Evolutionary conservation across 1,140 invertebrate genomes (phyloP), one percentile per base, ranked within the genome.

Genomic region (Aphelinus atriplicis): DNA sequence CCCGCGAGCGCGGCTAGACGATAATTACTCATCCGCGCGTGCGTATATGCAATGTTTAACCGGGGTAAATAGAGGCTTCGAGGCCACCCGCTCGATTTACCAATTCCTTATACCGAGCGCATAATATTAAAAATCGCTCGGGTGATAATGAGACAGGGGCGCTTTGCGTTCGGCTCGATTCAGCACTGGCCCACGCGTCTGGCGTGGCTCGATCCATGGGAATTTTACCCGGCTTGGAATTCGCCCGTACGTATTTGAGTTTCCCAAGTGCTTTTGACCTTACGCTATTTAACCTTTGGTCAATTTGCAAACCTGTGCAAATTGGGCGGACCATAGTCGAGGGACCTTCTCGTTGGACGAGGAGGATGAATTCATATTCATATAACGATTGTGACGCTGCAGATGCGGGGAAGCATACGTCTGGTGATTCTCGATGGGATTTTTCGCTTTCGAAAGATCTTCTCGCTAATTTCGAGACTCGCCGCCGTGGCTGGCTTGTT

Each of bases 11-110:
- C 3, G 42, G 55, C 55, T 58, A 51, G 10, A 60, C 61, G 55
- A 60, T 73, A 66, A 73, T 61, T 73, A 61, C 65, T 73, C 72
- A 73, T 73, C 72, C 55, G 51, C 63, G 53, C 51, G 61, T 50
- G 61, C 56, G 67, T 26, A 26, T 26, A 26, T 74, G 69, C 72
- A 78, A 80, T 81, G 67, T 81, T 81, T 77, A 78, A 78, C 73
- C 68, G 79, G 26, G 26, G 73, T 62, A 64, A 80, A 82, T 61
- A 70, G 65, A 61, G 71, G 81, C 81, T 82, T 82, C 46, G 45
- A 48, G 3, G 48, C 1, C 6, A 56, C 7, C 7, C 46, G 47
- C 56, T 60, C 10, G 5, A 67, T 69, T 48, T 53, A 51, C 47
- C 42, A 71, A 71, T 71, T 62, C 68, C 58, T 62, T 9, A 45